Evolutionary conservation across 23 tunicate genomes (phyloP).

Genomic region (Trididemnum miniatum): DNA sequence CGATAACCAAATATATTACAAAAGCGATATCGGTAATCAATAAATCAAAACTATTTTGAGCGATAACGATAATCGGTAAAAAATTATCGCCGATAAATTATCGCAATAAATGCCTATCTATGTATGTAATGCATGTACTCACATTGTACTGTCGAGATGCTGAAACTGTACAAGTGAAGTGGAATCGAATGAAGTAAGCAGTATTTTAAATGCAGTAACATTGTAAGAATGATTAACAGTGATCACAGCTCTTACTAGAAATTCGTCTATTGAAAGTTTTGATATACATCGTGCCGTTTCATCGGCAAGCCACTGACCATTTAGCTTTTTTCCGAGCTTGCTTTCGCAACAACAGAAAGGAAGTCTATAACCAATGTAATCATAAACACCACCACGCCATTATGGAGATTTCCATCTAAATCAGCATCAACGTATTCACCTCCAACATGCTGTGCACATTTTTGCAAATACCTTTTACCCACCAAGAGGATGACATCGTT

Average conservation of each 20-base stretch:
- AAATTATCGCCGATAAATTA: no score
- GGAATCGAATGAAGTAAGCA: not conserved
- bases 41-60: no score
- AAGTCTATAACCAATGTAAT: not conserved
- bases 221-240: not conserved
- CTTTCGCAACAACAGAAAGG: constrained; percentile 13
- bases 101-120: no score
- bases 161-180: not conserved
- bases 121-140: no score
- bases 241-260: not conserved
- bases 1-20: no score
- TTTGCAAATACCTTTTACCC: constrained; percentile 10
- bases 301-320: constrained; percentile 12
- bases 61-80: no score
- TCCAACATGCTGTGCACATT: constrained; percentile 14
- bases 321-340: constrained; percentile 6
- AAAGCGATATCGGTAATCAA: no score
- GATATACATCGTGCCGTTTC: constrained; percentile 7
- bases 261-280: constrained; percentile 5
- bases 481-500: not conserved
- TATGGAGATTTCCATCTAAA: not conserved
- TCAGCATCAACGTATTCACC: constrained; percentile 3
- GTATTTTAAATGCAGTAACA: constrained; percentile 18
- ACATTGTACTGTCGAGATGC: constrained; percentile 18
- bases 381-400: constrained; percentile 14